Base-by-base conservation (phyloP, 1,140 invertebrate genomes). In the Thaumetopoea pityocampa region DNA sequence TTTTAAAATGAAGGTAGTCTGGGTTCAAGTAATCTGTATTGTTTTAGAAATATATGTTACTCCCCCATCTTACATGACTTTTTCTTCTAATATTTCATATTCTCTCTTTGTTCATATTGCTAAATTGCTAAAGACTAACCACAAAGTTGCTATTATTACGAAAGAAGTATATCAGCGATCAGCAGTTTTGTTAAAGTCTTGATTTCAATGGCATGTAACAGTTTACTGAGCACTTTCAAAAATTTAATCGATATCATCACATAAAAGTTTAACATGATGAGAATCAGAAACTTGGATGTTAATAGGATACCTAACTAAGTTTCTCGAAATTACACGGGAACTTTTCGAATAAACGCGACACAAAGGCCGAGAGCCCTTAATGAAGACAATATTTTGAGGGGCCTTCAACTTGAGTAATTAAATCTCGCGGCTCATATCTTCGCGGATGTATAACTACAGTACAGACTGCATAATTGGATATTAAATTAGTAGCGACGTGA, bases 301-400 rank as follows among this genome's bases (percentile, higher is more conserved):
- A 64, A 66, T 60, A 64, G 59, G 60, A 55, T 60, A 61, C 28
- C 28, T 41, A 41, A 41, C 37, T 30, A 41, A 41, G 27, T 41
- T 41, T 28, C 17, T 19, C 18, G 14, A 60, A 73, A 74, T 78
- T 72, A 78, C 62, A 65, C 38, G 49, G 34, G 45, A 78, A 78
- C 62, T 78, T 78, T 78, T 74, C 73, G 62, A 78, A 78, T 78
- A 72, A 77, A 78, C 59, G 52, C 36, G 46, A 42, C 56, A 67
- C 65, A 71, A 72, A 72, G 67, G 66, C 62, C 60, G 51, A 33
- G 34, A 32, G 46, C 41, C 57, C 65, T 69, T 70, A 71, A 74
- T 73, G 69, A 78, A 74, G 70, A 78, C 68, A 74, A 78, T 74
- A 74, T 78, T 78, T 73, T 65, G 67, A 62, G 67, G 67, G 60